A percentile compares a stretch with the other conserved stretches of the same genome.
phyloP scores from a whole-genome alignment of 1,140 invertebrate genomes.

The Metopolophium dirhodum region DNA sequence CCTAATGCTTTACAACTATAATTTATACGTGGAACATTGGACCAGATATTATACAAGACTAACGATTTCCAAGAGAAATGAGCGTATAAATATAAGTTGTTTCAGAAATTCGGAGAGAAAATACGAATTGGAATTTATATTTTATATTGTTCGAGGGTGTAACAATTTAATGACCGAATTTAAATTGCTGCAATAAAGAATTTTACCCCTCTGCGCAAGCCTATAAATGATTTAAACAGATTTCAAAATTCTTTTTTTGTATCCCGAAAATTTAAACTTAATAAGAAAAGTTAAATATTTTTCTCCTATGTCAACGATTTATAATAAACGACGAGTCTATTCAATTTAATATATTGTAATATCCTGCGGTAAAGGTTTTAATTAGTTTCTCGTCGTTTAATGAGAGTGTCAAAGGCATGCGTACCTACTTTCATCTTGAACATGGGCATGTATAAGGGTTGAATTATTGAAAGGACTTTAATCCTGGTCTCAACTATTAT shows the following conservation, averaged over 20 bases:
- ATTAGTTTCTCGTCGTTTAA: conserved; percentile 38
- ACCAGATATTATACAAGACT: neutral
- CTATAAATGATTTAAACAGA: neutral
- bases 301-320: neutral
- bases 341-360: neutral
- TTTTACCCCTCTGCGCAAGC: neutral
- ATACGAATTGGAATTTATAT: conserved; percentile 13
- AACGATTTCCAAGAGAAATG: neutral
- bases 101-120: neutral
- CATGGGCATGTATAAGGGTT: neutral
- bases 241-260: neutral
- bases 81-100: neutral
- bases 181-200: conserved; percentile 10
- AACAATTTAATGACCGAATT: conserved; percentile 15
- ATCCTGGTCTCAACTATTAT: neutral
- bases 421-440: neutral
- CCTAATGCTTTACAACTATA: neutral
- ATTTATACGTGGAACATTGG: neutral
- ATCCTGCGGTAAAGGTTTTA: neutral
- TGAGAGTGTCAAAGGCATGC: conserved; percentile 13
- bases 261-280: neutral
- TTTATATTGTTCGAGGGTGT: neutral
- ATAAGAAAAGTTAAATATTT: neutral
- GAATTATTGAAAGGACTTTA: conserved; percentile 31
- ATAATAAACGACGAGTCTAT: neutral